Percentiles rank a stretch among this genome's conserved stretches.
These are phyloP conservation scores for Drosophila fulvimacula DNA, from an alignment of 2,888 invertebrate species.

Conservation along the genomic window DNA sequence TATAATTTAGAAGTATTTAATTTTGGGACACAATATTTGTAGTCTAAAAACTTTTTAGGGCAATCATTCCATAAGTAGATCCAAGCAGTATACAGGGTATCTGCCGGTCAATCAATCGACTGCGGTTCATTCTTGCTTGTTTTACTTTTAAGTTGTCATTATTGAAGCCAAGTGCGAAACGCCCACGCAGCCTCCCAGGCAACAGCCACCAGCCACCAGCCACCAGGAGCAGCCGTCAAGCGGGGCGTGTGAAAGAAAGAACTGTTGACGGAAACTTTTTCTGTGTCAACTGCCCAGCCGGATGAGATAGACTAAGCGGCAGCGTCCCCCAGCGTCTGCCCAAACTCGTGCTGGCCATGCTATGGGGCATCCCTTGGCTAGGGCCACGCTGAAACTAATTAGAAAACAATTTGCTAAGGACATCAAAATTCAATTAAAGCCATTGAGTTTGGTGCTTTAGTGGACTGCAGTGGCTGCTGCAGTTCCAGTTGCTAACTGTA, in stretches of 20 bases:
- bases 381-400: constrained; percentile 69
- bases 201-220: no score
- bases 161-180: constrained; percentile 43
- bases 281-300: constrained; percentile 65
- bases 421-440: constrained; percentile 80
- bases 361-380: constrained; percentile 7
- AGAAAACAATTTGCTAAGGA: constrained; percentile 81
- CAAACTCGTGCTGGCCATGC: not conserved
- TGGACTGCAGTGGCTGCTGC: constrained; percentile 59
- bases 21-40: not conserved
- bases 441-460: constrained; percentile 75
- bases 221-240: no score
- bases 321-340: not conserved
- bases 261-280: constrained; percentile 77
- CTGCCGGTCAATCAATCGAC: not conserved
- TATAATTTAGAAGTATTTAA: no score
- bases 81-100: not conserved
- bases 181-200: not conserved
- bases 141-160: constrained; percentile 79
- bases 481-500: constrained; percentile 14
- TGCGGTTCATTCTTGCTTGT: not conserved
- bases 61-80: not conserved
- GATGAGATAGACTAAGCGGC: constrained; percentile 10
- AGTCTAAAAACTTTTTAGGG: no score
- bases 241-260: constrained; percentile 1